Conservation (phyloP, 2,888 invertebrate genomes). For the Horisme vitalbata region DNA sequence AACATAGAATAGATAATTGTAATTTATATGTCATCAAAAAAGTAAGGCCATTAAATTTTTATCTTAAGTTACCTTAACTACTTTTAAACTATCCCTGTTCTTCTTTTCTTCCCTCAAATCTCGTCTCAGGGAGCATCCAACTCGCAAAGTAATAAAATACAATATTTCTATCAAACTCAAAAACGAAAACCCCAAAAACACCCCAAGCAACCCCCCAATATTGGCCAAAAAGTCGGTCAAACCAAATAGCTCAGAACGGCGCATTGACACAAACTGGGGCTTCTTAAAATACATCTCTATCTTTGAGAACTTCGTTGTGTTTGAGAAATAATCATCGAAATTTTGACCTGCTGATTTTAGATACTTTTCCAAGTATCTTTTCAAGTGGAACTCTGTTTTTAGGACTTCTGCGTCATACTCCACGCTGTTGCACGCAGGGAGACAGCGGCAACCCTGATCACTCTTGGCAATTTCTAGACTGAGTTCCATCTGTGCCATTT, state of each 20-base stretch:
- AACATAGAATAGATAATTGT: too few species aligned
- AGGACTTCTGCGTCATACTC: constrained; percentile 85
- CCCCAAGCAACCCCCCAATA: constrained; percentile 81
- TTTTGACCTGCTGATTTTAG: too few species aligned
- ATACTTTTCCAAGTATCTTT: background rate
- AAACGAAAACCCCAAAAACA: constrained; percentile 83
- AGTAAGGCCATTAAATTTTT: too few species aligned
- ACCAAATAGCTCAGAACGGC: constrained; percentile 82
- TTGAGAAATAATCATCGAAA: background rate
- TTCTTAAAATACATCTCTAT: constrained; percentile 80
- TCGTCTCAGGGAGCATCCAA: constrained; percentile 43
- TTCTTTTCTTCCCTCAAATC: constrained; percentile 43
- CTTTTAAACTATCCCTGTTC: background rate
- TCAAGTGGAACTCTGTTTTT: constrained; percentile 79
- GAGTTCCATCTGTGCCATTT: constrained; percentile 3
- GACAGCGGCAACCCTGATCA: constrained; percentile 34
- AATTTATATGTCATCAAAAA: too few species aligned
- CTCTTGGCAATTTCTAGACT: background rate
- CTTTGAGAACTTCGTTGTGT: constrained; percentile 42
- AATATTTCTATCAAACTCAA: constrained; percentile 81
- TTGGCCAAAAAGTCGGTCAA: constrained; percentile 81
- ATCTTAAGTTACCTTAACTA: background rate
- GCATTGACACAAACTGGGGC: constrained; percentile 78
- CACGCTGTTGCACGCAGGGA: constrained; percentile 79
- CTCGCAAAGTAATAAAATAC: constrained; percentile 70